Base-by-base conservation (phyloP, 2,113 vertebrate genomes). In the Rhombomys opimus region DNA sequence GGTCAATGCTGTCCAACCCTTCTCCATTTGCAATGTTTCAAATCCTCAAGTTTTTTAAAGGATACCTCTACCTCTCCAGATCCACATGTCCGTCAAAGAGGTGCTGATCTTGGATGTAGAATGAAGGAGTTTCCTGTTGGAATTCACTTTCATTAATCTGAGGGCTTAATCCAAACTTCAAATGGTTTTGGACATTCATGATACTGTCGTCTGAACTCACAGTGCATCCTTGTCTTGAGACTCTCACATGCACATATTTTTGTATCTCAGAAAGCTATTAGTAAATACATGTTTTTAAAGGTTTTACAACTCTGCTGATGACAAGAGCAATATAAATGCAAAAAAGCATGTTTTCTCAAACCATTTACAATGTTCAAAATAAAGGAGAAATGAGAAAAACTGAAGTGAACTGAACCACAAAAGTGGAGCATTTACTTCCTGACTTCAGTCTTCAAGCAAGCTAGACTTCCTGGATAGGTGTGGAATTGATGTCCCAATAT, bases 321-420 rank as follows among this genome's bases (percentile, higher is more conserved):
- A 92, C 88, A 90, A 97, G n/a, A 96, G 50, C 90, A 95, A 96
- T 95, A 86, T 96, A 96, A 93, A 96, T 78, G 87, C 35, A 96
- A 96, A 63, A 61, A 93, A n/a, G 7, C 54, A 90, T 87, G 30
- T 23, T 72, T 90, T 95, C 22, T 95, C 92, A 92, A 95, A 67
- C 85, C 54, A 90, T 95, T 95, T 95, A 76, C 68, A 91, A 93
- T 91, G 32, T 87, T 96, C 88, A 95, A 88, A 90, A 94, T 94
- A 80, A 96, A 65, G 59, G 7, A 32, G 27, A 46, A 59, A 41
- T 41, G 50, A 90, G n/a, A 89, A 81, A 96, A 97, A 82, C 12
- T 91, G 63, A 96, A 73, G 77, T 96, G 61, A 97, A 96, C 61
- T 76, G 80, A 97, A 95, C 72, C 85, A 96, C 80, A 97, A 94